Base-by-base conservation (phyloP, 2,797 vertebrate species). In the Eulemur rubriventer region DNA sequence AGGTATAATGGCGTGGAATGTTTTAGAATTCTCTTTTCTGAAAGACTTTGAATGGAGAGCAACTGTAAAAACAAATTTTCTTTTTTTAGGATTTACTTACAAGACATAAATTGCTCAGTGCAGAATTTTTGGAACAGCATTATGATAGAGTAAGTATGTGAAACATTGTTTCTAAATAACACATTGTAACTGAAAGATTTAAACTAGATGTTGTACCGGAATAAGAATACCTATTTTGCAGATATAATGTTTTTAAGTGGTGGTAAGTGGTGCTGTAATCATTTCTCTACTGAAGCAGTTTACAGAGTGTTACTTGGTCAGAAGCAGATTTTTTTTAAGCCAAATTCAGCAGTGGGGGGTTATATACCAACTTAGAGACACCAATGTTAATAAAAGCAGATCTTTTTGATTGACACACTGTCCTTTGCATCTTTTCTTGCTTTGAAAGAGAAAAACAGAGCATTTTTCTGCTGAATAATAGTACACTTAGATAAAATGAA, bases 21-120 rank as follows among this genome's bases (percentile, higher is more conserved):
- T 92, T 97, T 79, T 43, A 83, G 61, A 72, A 69, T 95, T 91
- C 81, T 84, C 82, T 79, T 97, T 82, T 6, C 55, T 94, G 48
- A 95, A 89, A 86, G 41, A 97, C 72, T 20, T 83, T 94, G 57
- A 90, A 38, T 96, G 30, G 81, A 48, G 30, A 96, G 73, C 55
- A 84, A n/a, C 48, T 87, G 0, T 93, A 79, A 95, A 86, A 95
- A 85, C 63, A 61, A 4, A 0, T 97, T 94, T 94, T 98, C 86
- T 97, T 98, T 98, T 98, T 96, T 82, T 96, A 99, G 99, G 99
- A 99, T 98, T 99, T 99, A 96, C 99, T 99, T 98, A 99, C 99
- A 94, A 99, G 99, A 99, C 99, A 99, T 99, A 99, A 99, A 98
- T 98, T 99, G 98, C 99, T 99, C 98, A 99, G 99, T 95, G 99